Conservation (phyloP, 1,140 invertebrate genomes). For the Cylas formicarius region DNA sequence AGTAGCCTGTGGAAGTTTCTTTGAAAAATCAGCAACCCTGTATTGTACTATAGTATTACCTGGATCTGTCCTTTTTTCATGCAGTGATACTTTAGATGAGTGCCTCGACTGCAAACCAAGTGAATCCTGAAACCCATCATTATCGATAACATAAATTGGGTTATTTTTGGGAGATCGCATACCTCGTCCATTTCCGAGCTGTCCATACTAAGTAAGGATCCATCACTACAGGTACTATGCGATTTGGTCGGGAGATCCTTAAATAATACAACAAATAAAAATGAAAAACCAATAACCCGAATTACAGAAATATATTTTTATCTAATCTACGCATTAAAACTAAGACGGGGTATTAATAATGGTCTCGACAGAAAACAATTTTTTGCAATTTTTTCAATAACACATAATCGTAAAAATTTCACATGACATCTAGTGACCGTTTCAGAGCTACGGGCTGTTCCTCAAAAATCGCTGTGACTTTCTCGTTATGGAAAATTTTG, state of each 20-base stretch:
- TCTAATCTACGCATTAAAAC: no score
- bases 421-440: no score
- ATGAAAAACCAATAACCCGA: no score
- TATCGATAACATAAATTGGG: background rate
- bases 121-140: constrained; percentile 42
- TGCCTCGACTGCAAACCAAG: constrained; percentile 43
- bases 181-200: constrained; percentile 64
- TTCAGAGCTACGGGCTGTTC: no score
- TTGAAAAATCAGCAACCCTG: no score
- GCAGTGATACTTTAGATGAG: constrained; percentile 47
- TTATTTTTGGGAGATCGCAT: constrained; percentile 6
- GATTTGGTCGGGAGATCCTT: constrained; percentile 51
- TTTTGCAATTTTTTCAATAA: no score
- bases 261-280: constrained; percentile 29
- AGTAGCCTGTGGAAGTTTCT: no score
- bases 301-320: background rate
- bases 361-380: no score
- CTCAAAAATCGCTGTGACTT: no score
- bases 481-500: no score
- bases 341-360: no score
- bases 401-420: no score
- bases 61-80: constrained; percentile 40
- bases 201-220: constrained; percentile 62
- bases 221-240: constrained; percentile 64
- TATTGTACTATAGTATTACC: constrained; percentile 15